Evolutionary conservation across 2,797 vertebrate genomes (phyloP).

Genomic region (Dendrocincla fuliginosa): DNA sequence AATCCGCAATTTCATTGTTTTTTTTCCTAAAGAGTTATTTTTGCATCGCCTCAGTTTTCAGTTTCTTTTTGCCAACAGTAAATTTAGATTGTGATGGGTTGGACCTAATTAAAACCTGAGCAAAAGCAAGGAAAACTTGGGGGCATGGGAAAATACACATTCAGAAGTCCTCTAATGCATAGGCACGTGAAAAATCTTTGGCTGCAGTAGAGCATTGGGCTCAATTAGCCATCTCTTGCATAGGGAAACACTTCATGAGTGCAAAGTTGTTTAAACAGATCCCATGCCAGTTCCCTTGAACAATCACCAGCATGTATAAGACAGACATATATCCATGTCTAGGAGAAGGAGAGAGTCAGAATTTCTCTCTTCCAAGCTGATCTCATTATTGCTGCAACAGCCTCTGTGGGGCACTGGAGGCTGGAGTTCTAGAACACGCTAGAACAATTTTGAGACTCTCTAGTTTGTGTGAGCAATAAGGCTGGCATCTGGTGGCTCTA

Average conservation of each 20-base stretch:
- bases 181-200: not conserved
- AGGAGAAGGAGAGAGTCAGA: not conserved
- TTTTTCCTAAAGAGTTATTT: not conserved
- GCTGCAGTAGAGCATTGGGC: not conserved
- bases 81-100: not conserved
- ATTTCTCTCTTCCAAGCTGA: not conserved
- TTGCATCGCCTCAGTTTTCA: not conserved
- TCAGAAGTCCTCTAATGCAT: rapidly evolving
- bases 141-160: not conserved
- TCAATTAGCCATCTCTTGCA: not conserved
- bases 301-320: not conserved
- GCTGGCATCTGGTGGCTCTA: slow-evolving; percentile 1
- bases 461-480: not conserved
- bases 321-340: not conserved
- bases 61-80: not conserved
- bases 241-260: not conserved
- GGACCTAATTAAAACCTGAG: not conserved
- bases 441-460: slow-evolving; percentile 10
- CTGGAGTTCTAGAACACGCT: not conserved
- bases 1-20: not conserved
- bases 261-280: not conserved
- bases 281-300: not conserved
- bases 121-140: not conserved
- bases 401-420: not conserved
- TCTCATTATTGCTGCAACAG: not conserved